Evolutionary conservation across 2,113 vertebrate genomes (phyloP), one percentile per base, ranked within the genome.

Genomic region (Murina feae): DNA sequence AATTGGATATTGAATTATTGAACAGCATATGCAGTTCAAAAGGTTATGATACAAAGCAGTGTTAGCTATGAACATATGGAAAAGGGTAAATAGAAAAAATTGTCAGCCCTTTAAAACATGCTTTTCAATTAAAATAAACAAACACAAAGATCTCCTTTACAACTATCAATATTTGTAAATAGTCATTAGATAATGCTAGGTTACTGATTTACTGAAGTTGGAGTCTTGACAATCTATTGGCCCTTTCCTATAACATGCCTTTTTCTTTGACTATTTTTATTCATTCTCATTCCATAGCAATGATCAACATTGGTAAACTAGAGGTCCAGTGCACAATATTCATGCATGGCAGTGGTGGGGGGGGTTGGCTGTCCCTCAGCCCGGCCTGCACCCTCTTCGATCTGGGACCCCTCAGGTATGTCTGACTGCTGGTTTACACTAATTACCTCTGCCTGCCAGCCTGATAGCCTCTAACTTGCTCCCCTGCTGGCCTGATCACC

Each of bases 81-180:
- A 32, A 95, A 80, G 21, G 12, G 2, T 47, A 78, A 86, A 95
- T 3, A 32, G 35, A 35, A 76, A 83, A 85, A 60, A 72, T 2
- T 58, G 20, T 63, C 10, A 74, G 53, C 28, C 2, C 28, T 88
- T 13, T 21, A 58, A 94, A 91, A 89, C 92, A 74, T 90, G 20
- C 2, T 92, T 81, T 88, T 58, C 53, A 90, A 9, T 74, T 69
- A 51, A 94, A 87, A 86, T 30, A 53, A 7, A 88, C 4, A 75
- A 21, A 51, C 20, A 65, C 32, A 65, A 89, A 55, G 28, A 0
- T 80, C 47, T 86, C 21, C 16, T 94, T 90, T 71, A 44, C 30
- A 86, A 86, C 44, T 79, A 18, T 20, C 79, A n/a, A 55, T 90
- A 90, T 49, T 80, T 95, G 39, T 84, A 91, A 93, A 42, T 65